Conservation (phyloP, 2,888 invertebrate genomes). For the Lasioglossum villosulum region DNA sequence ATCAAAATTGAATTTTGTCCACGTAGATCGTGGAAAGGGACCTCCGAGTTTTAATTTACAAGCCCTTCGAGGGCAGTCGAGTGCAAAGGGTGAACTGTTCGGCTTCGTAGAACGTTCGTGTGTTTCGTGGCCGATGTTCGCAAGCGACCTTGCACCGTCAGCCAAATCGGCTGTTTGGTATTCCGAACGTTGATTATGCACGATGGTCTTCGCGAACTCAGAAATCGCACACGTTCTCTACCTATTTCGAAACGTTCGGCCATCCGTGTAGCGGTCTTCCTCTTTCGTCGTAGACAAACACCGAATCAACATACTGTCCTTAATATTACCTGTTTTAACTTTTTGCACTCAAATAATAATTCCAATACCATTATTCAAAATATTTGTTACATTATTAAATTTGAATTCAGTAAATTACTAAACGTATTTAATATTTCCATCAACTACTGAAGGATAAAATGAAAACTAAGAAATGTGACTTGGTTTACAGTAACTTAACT, state of each 20-base stretch:
- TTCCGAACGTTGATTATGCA: slow-evolving; percentile 12
- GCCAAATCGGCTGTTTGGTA: slow-evolving; percentile 27
- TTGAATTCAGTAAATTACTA: too few relatives aligned
- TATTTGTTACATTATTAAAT: too few relatives aligned
- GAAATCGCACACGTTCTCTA: not conserved
- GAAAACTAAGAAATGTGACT: too few relatives aligned
- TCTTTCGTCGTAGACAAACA: not conserved
- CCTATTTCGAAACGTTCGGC: not conserved
- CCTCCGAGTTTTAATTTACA: not conserved
- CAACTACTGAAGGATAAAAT: too few relatives aligned
- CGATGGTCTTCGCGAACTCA: not conserved
- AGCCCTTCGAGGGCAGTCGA: not conserved
- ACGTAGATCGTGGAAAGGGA: not conserved
- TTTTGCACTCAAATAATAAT: too few relatives aligned
- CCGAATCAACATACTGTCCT: not conserved
- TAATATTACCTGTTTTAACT: not conserved
- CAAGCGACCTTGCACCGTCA: slow-evolving; percentile 34
- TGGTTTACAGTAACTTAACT: too few relatives aligned
- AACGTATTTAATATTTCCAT: too few relatives aligned
- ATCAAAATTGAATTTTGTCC: too few relatives aligned
- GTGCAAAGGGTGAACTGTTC: not conserved
- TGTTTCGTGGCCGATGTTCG: not conserved
- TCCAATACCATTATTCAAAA: too few relatives aligned
- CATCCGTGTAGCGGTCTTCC: not conserved
- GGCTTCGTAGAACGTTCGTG: not conserved